Evolutionary conservation across 2,888 invertebrate genomes (phyloP), one percentile per base, ranked within the genome.

Genomic region (Troilus luridus): DNA sequence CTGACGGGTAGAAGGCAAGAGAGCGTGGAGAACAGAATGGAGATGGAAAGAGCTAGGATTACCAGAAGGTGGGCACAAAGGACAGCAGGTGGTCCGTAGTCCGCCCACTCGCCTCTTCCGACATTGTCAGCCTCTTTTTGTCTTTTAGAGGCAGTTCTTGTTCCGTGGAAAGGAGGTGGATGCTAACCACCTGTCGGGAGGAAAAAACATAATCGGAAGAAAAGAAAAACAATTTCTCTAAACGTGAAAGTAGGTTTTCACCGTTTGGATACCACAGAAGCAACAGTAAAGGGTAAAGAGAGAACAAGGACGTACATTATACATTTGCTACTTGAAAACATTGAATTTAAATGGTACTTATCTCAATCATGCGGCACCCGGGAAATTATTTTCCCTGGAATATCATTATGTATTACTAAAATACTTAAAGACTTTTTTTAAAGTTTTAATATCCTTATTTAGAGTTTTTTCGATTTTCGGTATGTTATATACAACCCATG

Each of bases 11-110:
- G 41, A 19, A 54, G 41, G 14, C 27, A 77, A 41, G 41, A 77
- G 77, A 77, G 77, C 77, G 77, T 77, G 10, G 14, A 54, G 77
- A 77, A 77, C 41, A 77, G 77, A 77, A 77, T 77, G 41, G 77
- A 27, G 19, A 5, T 41, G 17, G 19, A 41, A 41, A 41, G 41
- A 54, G 77, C 77, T 77, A 77, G 77, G 77, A 77, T 77, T 77
- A 77, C 77, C 17, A 6, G 41, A 17, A 8, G 41, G 19, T 41
- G 41, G 77, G 17, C 77, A 77, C 77, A 77, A 77, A 77, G 77
- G 77, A 77, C 41, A 77, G 41, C 41, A 77, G 77, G 77, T 77
- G 77, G 77, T 41, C 77, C 5, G 41, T 17, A 77, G 17, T 19
- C 17, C 54, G 41, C 77, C 77, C 77, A 77, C 62, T 62, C 41